These are phyloP conservation scores for Enteromius viviparus DNA, from an alignment of 2,797 vertebrate genomes.

Conservation along the genomic window DNA sequence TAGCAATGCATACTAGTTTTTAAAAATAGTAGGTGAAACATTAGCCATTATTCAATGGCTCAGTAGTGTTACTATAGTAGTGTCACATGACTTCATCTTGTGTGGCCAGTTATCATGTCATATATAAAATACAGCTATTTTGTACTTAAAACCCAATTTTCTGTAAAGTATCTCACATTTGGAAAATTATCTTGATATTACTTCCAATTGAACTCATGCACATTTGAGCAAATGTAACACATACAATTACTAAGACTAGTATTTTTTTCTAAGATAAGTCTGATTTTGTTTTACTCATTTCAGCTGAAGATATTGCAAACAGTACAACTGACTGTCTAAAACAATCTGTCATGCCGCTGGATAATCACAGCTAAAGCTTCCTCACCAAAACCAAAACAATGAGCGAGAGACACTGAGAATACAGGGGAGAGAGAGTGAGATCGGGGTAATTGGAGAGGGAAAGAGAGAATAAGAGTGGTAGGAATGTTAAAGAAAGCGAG, in stretches of 20 bases:
- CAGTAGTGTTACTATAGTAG: background rate
- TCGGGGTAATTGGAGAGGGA: conserved; percentile 41
- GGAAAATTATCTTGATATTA: conserved; percentile 55
- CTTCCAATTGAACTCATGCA: conserved; percentile 40
- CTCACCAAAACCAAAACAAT: conserved; percentile 70
- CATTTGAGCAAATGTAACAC: conserved; percentile 63
- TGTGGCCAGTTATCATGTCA: background rate
- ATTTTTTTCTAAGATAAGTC: background rate
- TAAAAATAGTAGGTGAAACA: conserved; percentile 23
- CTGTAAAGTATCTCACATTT: background rate
- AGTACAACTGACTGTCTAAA: conserved; percentile 57
- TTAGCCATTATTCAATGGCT: conserved; percentile 8
- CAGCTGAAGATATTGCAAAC: background rate
- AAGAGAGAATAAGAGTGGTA: conserved; percentile 49
- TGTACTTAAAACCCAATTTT: background rate
- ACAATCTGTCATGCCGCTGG: conserved; percentile 9
- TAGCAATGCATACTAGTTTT: background rate
- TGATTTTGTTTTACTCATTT: background rate
- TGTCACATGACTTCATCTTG: background rate
- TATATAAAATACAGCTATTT: background rate
- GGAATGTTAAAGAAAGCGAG: conserved; percentile 74
- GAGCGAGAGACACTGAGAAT: conserved; percentile 35
- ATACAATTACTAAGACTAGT: background rate
- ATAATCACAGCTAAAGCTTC: conserved; percentile 70
- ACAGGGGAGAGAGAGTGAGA: conserved; percentile 44